Evolutionary conservation across 2,113 vertebrate species (phyloP), one percentile per base, ranked within the genome.

Genomic region (Xiphias gladius): DNA sequence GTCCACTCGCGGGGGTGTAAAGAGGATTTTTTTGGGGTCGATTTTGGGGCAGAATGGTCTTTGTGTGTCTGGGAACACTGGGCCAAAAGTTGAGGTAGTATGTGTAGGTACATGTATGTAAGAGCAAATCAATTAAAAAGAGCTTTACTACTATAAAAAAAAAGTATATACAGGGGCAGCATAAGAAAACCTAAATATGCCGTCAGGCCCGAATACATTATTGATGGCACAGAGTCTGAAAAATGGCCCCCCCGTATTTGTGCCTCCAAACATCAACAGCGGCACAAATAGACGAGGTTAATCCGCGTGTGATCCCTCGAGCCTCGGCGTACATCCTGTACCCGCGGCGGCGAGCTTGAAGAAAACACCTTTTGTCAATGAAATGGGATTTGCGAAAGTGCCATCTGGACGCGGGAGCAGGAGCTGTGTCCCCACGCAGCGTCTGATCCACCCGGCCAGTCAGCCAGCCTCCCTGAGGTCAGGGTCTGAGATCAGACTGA

Each of bases 331-430:
- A 92, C 87, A 89, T 91, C 90, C 81, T 72, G 92, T 90, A 17
- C 82, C 61, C 17, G 50, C 8, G 9, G 66, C 80, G 13, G 79
- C 65, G 20, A 13, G 83, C 80, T 81, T 59, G 16, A 88, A 82
- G 86, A 88, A 90, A 91, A 88, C 86, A 89, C 85, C 89, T 91
- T 90, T 91, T 88, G 90, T 91, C 86, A 86, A 88, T 88, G 89
- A 82, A 84, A 79, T 73, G 35, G 86, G 89, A 91, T 92, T 92
- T 91, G 71, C 17, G 71, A 91, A 91, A 92, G 88, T 92, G 89
- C 90, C 90, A 90, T 92, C 89, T 93, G 93, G 88, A 85, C 75
- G 35, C 7, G 1, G 48, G 57, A 59, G 59, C 50, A 28, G 43
- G 68, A 73, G 65, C 50, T 71, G 55, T 9, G 65, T 59, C 32